These are phyloP conservation scores for Gari tellinella DNA, from an alignment of 2,888 invertebrate species.

Conservation along the genomic window DNA sequence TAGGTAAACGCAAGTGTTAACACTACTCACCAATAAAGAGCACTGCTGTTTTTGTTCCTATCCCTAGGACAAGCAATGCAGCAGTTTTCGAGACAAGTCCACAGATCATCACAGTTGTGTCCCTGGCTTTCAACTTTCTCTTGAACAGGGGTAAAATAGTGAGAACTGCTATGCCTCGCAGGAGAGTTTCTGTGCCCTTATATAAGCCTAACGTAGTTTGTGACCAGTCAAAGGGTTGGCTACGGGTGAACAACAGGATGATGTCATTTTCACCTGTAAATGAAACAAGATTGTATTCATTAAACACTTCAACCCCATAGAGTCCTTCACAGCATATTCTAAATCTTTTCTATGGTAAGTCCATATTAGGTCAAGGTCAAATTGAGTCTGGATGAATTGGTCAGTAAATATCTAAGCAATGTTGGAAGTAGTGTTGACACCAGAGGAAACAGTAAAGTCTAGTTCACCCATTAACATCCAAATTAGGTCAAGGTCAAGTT, in stretches of 20 bases:
- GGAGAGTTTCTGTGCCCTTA: slow-evolving; percentile 86
- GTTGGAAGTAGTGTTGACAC: too few species aligned
- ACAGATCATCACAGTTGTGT: slow-evolving; percentile 81
- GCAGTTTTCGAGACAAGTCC: slow-evolving; percentile 83
- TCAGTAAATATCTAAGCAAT: too few species aligned
- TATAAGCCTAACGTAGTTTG: slow-evolving; percentile 89
- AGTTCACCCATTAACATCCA: too few species aligned
- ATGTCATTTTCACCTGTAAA: slow-evolving; percentile 90
- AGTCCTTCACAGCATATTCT: too few species aligned
- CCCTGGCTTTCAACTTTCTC: slow-evolving; percentile 65
- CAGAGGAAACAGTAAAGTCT: too few species aligned
- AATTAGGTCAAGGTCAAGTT: too few species aligned
- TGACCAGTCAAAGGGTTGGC: slow-evolving; percentile 90
- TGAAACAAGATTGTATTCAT: not conserved
- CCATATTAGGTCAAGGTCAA: too few species aligned
- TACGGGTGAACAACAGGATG: slow-evolving; percentile 90
- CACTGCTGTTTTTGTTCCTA: slow-evolving; percentile 78
- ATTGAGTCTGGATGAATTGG: too few species aligned
- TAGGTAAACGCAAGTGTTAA: too few species aligned
- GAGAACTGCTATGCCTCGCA: slow-evolving; percentile 85
- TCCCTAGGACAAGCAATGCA: slow-evolving; percentile 80
- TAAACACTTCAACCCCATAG: too few species aligned
- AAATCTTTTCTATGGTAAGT: too few species aligned
- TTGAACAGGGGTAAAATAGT: slow-evolving; percentile 79
- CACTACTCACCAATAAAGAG: slow-evolving; percentile 84